Conservation (phyloP, 2,888 invertebrate genomes). For the Toxonevra muliebris region DNA sequence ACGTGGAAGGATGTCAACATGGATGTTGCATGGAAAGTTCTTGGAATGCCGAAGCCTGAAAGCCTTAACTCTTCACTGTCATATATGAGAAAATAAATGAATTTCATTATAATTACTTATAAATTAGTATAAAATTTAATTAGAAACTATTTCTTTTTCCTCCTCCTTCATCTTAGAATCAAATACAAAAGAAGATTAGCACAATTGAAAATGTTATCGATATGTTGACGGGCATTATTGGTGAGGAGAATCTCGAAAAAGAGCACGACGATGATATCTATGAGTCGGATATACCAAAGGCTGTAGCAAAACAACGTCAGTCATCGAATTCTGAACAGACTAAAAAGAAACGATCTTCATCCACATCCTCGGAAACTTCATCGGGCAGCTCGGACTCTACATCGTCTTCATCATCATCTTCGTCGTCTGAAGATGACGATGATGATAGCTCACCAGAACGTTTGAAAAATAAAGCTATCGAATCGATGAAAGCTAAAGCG, state of each 20-base stretch:
- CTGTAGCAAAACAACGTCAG: constrained; percentile 29
- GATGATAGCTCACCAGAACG: constrained; percentile 62
- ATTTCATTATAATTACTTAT: constrained; percentile 16
- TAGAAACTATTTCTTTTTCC: constrained; percentile 26
- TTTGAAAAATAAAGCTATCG: constrained; percentile 62
- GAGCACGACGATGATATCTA: constrained; percentile 36
- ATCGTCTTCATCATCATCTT: constrained; percentile 47
- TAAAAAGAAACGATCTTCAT: constrained; percentile 41
- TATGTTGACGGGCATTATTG: constrained; percentile 86
- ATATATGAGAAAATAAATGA: constrained; percentile 14
- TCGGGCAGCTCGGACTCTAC: constrained; percentile 50
- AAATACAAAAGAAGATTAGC: constrained; percentile 66
- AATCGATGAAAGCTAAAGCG: constrained; percentile 61
- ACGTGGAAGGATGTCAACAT: no score
- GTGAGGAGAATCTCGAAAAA: constrained; percentile 69
- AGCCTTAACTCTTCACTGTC: no score
- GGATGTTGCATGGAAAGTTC: no score
- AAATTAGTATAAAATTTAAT: constrained; percentile 11
- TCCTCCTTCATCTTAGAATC: constrained; percentile 51
- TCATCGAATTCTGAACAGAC: neutral
- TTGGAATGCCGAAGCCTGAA: no score
- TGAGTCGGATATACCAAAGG: constrained; percentile 29
- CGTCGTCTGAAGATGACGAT: constrained; percentile 49
- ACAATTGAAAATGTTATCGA: constrained; percentile 88
- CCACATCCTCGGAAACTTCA: constrained; percentile 33